Conservation (phyloP, 2,888 invertebrate species). For the Zhuqinia jingwanae region DNA sequence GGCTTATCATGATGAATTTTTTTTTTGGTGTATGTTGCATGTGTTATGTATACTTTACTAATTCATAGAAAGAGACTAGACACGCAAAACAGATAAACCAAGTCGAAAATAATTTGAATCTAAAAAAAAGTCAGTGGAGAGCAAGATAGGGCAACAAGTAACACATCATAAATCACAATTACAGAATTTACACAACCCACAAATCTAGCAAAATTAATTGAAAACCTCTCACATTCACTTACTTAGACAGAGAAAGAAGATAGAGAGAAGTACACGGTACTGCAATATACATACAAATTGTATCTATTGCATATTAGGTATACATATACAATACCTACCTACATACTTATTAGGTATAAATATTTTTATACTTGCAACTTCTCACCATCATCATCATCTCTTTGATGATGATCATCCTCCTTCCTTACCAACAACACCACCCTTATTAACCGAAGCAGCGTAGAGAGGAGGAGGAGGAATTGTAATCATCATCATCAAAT, state of each 20-base stretch:
- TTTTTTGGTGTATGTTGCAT: too few relatives aligned
- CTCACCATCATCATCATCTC: too few relatives aligned
- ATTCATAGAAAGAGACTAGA: constrained; percentile 18
- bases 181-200: constrained; percentile 57
- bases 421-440: too few relatives aligned
- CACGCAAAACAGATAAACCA: neutral
- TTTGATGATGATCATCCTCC: too few relatives aligned
- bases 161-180: constrained; percentile 68
- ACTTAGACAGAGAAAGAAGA: too few relatives aligned
- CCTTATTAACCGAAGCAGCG: too few relatives aligned
- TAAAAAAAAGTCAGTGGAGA: neutral
- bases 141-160: constrained; percentile 29
- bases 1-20: too few relatives aligned
- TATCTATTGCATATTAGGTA: neutral
- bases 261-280: too few relatives aligned
- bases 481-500: constrained; percentile 24
- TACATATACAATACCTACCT: neutral
- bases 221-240: constrained; percentile 50
- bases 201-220: constrained; percentile 65
- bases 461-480: neutral
- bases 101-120: neutral
- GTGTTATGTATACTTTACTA: constrained; percentile 20
- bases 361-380: too few relatives aligned
- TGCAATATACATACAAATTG: neutral
- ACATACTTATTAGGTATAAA: neutral